These are phyloP conservation scores for Homalodisca vitripennis DNA, from an alignment of 1,140 invertebrate species.

Conservation along the genomic window DNA sequence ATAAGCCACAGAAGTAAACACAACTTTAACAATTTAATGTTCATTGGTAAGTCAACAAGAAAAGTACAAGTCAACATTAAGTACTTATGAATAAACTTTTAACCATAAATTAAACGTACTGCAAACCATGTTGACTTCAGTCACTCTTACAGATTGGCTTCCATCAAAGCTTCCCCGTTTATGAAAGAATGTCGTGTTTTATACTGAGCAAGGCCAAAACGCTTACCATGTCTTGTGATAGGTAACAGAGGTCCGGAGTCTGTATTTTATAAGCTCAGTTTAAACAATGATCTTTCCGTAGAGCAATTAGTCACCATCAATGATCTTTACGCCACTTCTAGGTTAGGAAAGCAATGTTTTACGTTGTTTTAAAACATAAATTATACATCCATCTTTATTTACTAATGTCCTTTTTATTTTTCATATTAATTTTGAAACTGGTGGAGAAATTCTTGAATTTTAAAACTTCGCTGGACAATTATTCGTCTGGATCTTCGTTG, in stretches of 20 bases:
- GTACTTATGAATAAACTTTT: no score
- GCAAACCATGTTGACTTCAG: no score
- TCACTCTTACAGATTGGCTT: no score
- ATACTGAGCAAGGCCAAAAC: neutral
- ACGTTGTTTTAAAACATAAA: neutral
- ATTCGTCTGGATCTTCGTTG: neutral
- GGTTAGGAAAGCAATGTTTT: neutral
- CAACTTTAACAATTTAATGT: no score
- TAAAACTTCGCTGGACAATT: neutral
- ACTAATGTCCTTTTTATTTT: neutral
- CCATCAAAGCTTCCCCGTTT: no score
- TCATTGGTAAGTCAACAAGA: no score
- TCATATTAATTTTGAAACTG: neutral
- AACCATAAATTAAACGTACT: no score
- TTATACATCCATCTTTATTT: neutral
- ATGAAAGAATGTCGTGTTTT: neutral
- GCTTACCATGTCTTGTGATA: neutral
- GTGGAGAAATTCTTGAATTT: neutral
- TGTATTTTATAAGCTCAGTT: neutral
- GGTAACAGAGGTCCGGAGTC: neutral
- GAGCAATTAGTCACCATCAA: neutral
- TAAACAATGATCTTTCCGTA: neutral
- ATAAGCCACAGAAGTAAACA: no score
- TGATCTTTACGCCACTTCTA: neutral
- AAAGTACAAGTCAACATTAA: no score